phyloP scores from a whole-genome alignment of 2,888 invertebrate genomes.

The Sisyra terminalis region DNA sequence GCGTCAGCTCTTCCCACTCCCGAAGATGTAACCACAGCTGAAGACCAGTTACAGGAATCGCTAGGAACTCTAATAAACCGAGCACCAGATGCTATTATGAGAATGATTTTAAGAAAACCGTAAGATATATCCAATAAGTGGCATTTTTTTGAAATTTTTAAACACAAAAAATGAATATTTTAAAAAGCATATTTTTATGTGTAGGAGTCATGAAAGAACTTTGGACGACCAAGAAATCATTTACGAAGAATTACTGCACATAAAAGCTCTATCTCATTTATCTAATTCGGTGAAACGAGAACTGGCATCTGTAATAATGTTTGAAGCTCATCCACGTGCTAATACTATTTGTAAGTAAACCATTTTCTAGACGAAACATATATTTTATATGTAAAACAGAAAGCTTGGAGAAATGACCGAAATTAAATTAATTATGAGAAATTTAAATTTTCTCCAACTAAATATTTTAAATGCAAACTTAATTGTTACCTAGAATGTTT shows the following conservation, averaged over 20 bases:
- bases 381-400: too few species aligned
- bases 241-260: slow-evolving; percentile 67
- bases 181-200: background rate
- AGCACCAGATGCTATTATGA: slow-evolving; percentile 61
- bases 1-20: slow-evolving; percentile 33
- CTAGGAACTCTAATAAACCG: slow-evolving; percentile 48
- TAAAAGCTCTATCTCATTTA: slow-evolving; percentile 63
- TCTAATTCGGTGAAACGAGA: slow-evolving; percentile 69
- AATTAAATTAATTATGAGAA: too few species aligned
- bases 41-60: slow-evolving; percentile 50
- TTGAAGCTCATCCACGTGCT: slow-evolving; percentile 60
- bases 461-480: too few species aligned
- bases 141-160: background rate
- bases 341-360: slow-evolving; percentile 55
- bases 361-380: background rate
- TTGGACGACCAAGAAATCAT: slow-evolving; percentile 66
- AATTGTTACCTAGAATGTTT: too few species aligned
- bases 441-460: too few species aligned
- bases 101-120: slow-evolving; percentile 68
- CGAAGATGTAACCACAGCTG: slow-evolving; percentile 44
- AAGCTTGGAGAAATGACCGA: too few species aligned
- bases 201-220: slow-evolving; percentile 56
- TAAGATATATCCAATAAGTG: slow-evolving; percentile 28
- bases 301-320: slow-evolving; percentile 59
- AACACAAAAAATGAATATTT: background rate